A percentile compares a stretch with the other conserved stretches of the same genome.
Conservation (phyloP, 2,113 vertebrate genomes). For the Hipposideros armiger region DNA sequence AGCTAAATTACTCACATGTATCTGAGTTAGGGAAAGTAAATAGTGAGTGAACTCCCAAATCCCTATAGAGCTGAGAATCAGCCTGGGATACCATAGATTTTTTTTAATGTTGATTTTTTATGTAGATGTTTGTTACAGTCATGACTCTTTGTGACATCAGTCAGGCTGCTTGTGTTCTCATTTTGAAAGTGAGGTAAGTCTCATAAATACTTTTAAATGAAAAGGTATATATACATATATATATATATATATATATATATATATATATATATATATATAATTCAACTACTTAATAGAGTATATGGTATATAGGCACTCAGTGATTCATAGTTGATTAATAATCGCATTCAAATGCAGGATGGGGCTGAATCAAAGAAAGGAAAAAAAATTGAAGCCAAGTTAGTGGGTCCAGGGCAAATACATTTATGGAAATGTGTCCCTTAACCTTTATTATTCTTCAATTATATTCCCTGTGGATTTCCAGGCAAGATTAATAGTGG, state of each 20-base stretch:
- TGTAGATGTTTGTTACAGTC: neutral
- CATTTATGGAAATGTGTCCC: neutral
- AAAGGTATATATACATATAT: neutral
- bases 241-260: too few relatives aligned
- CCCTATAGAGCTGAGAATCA: neutral
- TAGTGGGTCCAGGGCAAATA: neutral
- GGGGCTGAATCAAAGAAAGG: neutral
- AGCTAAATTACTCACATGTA: neutral
- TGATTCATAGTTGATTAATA: neutral
- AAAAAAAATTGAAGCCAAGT: neutral
- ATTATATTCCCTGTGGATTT: neutral
- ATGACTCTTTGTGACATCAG: neutral
- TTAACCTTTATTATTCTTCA: neutral
- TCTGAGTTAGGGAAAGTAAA: neutral
- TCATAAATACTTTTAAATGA: neutral
- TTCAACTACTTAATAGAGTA: neutral
- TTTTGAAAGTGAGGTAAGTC: neutral
- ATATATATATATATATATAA: too few relatives aligned
- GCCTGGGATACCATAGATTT: neutral
- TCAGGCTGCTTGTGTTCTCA: neutral
- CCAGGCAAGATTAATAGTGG: neutral
- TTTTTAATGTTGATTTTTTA: too few relatives aligned
- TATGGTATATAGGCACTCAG: neutral
- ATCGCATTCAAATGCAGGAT: neutral
- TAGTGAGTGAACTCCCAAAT: neutral